These are phyloP conservation scores for Arnoldichthys spilopterus DNA, from an alignment of 2,797 vertebrate genomes.

Conservation along the genomic window DNA sequence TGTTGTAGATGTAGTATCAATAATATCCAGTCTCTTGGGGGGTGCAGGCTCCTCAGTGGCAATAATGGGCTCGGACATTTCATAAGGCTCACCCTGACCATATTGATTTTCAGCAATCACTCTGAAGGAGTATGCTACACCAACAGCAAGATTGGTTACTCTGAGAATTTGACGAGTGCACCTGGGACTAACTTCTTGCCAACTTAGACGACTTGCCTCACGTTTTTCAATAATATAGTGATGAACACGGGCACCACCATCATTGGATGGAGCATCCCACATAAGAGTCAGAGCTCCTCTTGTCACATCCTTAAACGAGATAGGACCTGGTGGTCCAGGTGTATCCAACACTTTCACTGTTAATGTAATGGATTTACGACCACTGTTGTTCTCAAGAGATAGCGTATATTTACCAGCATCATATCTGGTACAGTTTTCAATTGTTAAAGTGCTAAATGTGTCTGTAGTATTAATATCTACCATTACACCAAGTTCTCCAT, in stretches of 20 bases:
- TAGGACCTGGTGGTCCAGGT: conserved; percentile 92
- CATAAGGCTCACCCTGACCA: conserved; percentile 90
- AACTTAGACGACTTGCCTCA: conserved; percentile 94
- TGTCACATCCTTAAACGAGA: conserved; percentile 95
- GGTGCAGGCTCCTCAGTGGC: conserved; percentile 97
- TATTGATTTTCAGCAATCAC: conserved; percentile 95
- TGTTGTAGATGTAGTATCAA: conserved; percentile 92
- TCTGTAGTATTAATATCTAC: conserved; percentile 92
- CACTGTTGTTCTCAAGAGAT: conserved; percentile 94
- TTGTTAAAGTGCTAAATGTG: conserved; percentile 88
- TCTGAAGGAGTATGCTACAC: conserved; percentile 89
- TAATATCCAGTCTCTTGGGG: conserved; percentile 92
- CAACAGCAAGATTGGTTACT: conserved; percentile 85
- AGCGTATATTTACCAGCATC: conserved; percentile 97
- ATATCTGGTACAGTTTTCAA: conserved; percentile 94
- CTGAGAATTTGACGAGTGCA: conserved; percentile 91
- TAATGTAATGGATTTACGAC: conserved; percentile 93
- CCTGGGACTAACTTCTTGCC: conserved; percentile 91
- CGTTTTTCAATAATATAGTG: conserved; percentile 94
- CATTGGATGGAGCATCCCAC: conserved; percentile 95
- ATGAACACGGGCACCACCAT: conserved; percentile 92
- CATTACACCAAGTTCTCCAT: conserved; percentile 89
- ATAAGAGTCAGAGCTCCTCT: conserved; percentile 90
- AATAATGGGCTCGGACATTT: conserved; percentile 90
- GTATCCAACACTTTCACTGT: conserved; percentile 96